Percentiles rank a stretch among this genome's conserved stretches.
These are phyloP conservation scores for Sylvietta virens DNA, from an alignment of 2,113 vertebrate genomes.

Conservation along the genomic window DNA sequence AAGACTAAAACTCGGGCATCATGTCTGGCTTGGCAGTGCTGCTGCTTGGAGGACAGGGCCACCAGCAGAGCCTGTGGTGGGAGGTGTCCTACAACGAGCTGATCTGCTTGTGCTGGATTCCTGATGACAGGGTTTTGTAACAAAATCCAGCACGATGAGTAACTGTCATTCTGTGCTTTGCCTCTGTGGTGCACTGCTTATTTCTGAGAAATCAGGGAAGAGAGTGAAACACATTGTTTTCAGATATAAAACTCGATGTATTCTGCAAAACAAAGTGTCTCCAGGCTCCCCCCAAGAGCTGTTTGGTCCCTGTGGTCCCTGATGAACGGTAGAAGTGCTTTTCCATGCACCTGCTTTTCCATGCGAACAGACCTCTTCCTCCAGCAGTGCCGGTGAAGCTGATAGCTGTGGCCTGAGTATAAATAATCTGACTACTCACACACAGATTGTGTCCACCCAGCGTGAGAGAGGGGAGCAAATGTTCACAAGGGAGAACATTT, in stretches of 20 bases:
- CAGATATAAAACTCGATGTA: fast-evolving
- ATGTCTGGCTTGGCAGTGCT: neutral
- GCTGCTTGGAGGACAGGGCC: neutral
- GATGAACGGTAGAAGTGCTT: neutral
- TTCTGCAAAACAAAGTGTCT: neutral
- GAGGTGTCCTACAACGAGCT: neutral
- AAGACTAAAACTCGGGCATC: neutral
- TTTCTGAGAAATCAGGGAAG: neutral
- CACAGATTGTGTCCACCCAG: neutral
- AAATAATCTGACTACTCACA: neutral
- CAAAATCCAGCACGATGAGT: neutral
- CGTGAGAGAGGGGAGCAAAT: neutral
- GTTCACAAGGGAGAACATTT: neutral
- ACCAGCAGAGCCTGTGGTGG: neutral
- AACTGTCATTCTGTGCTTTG: neutral
- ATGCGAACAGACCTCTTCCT: neutral
- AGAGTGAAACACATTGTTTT: neutral
- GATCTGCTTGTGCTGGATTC: neutral
- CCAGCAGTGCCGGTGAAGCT: neutral
- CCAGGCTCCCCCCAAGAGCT: neutral
- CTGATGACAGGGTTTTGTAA: neutral
- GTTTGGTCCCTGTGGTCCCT: neutral
- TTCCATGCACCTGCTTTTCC: neutral
- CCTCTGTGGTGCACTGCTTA: neutral
- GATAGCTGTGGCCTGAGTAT: neutral